Evolutionary conservation across 2,797 vertebrate genomes (phyloP), one percentile per base, ranked within the genome.

Genomic region (Sphaeramia orbicularis): DNA sequence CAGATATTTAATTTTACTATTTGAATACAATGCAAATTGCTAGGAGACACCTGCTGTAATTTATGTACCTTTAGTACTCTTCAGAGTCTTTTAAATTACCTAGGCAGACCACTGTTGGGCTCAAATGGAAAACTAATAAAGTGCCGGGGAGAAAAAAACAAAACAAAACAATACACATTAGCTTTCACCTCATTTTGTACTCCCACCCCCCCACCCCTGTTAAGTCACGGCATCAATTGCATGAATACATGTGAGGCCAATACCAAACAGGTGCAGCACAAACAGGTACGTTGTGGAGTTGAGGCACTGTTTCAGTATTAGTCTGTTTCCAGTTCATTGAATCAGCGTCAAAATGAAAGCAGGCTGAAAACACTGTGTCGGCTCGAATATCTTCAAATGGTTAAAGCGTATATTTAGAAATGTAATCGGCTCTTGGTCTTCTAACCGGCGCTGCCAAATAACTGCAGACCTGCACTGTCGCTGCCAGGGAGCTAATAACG

Each of bases 121-220:
- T 47, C 70, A 10, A 65, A 57, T 57, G 18, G 38, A 51, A 72
- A 76, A 73, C 30, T 65, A 68, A 80, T 76, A 71, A 79, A 67
- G 48, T 65, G 42, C 36, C 18, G 27, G 38, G 19, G 48, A 18
- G 52, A 75, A 42, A 53, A 52, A 42, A 16, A 10, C n/a, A n/a
- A n/a, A n/a, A 15, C 18, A 18, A 36, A 5, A 16, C 32, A 52
- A 38, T 36, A 65, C 63, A 43, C 58, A 67, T 52, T 74, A 69
- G 43, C 55, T 59, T 56, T 68, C 21, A 24, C 27, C 24, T 60
- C 32, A 35, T 62, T 61, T 65, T 55, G n/a, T 21, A 48, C 56
- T 35, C 2, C 38, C 27, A n/a, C n/a, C n/a, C n/a, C n/a, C n/a
- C n/a, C n/a, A n/a, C n/a, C n/a, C n/a, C 4, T 49, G 15, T 78